Conservation (phyloP, 2,888 invertebrate genomes). For the Euclidia mi region DNA sequence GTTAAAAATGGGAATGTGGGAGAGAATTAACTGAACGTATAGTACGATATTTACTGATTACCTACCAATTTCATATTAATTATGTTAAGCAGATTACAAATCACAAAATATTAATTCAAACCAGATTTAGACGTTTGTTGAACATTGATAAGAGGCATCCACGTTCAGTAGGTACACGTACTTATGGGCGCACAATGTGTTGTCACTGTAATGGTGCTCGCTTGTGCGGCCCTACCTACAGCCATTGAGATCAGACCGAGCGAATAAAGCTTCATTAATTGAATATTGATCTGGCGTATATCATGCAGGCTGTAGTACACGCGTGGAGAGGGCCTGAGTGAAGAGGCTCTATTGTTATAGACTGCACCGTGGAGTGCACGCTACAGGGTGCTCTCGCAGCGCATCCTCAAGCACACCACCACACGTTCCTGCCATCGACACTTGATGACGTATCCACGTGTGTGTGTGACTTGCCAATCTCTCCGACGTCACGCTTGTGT, state of each 20-base stretch:
- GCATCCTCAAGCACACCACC: constrained; percentile 5
- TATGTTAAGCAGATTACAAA: no score
- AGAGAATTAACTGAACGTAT: background rate
- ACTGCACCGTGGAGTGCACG: constrained; percentile 50
- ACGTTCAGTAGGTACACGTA: no score
- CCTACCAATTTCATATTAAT: no score
- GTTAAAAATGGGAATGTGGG: constrained; percentile 4
- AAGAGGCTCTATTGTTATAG: constrained; percentile 53
- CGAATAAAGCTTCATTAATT: constrained; percentile 23
- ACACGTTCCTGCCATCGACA: constrained; percentile 16
- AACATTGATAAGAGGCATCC: no score
- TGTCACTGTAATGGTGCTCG: no score
- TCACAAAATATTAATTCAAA: no score
- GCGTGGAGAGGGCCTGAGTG: constrained; percentile 34
- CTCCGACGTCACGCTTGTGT: background rate
- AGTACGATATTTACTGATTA: background rate
- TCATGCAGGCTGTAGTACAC: constrained; percentile 43
- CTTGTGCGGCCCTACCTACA: no score
- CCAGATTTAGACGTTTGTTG: no score
- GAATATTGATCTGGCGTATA: constrained; percentile 41
- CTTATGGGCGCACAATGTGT: no score
- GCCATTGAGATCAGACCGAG: background rate
- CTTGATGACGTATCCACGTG: background rate
- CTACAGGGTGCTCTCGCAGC: constrained; percentile 17
- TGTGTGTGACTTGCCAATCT: background rate